phyloP scores from a whole-genome alignment of 2,888 invertebrate genomes.

The Holacanthella duospinosa region DNA sequence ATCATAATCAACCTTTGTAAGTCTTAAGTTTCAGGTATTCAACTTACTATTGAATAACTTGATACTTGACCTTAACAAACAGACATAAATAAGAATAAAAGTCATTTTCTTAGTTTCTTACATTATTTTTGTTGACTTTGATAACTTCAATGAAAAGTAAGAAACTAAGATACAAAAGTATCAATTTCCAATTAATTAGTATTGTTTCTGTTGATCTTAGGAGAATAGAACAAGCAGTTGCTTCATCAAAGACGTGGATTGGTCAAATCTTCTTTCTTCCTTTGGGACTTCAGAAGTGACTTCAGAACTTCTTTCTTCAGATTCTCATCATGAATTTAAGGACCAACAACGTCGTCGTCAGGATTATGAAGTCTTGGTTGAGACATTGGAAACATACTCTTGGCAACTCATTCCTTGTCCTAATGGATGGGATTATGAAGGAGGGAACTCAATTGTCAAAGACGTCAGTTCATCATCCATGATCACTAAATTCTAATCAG shows the following conservation, averaged over 20 bases:
- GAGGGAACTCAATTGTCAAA: constrained; percentile 68
- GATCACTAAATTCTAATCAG: too few relatives aligned
- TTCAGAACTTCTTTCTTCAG: neutral
- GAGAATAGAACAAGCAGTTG: constrained; percentile 25
- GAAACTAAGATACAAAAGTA: too few relatives aligned
- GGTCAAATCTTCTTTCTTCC: constrained; percentile 10
- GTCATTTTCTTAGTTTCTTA: too few relatives aligned
- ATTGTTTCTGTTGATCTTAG: constrained; percentile 1
- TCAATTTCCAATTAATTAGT: constrained; percentile 2
- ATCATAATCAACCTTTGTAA: too few relatives aligned
- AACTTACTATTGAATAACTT: too few relatives aligned
- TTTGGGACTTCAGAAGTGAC: neutral
- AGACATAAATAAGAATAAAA: too few relatives aligned
- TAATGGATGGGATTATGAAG: constrained; percentile 73
- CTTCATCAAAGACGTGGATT: constrained; percentile 23
- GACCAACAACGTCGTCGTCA: too few relatives aligned
- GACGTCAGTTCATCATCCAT: constrained; percentile 57
- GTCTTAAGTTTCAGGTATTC: too few relatives aligned
- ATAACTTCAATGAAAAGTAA: too few relatives aligned
- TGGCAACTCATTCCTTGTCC: constrained; percentile 59
- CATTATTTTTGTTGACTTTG: too few relatives aligned
- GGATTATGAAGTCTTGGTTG: constrained; percentile 18
- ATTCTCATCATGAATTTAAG: neutral
- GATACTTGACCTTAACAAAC: too few relatives aligned
- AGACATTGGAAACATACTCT: constrained; percentile 35